Base-by-base conservation (phyloP, 2,888 invertebrate genomes). In the Mayetiola destructor region DNA sequence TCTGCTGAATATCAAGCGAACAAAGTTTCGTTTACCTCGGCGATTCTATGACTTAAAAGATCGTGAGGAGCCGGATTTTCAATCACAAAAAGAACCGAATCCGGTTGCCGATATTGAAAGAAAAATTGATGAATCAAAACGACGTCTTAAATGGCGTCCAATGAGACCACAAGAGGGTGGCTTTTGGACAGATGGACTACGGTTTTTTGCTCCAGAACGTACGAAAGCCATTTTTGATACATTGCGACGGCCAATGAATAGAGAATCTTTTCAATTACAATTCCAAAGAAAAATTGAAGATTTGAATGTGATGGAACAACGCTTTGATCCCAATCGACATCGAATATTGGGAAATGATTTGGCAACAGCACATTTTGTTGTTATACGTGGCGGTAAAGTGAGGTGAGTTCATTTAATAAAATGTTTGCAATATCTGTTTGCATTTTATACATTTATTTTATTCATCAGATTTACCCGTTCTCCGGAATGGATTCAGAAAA, bases 361-460 rank as follows among this genome's bases (percentile, higher is more conserved):
- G 61, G 91, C 89, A 1, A 82, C 88, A 0, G 84, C 94, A 9
- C 88, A 92, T 73, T 94, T 93, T 69, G 73, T 94, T 54, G 75
- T 88, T 1, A 76, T 76, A 67, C 77, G 88, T 29, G 80, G 81
- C n/a, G 91, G 88, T 2, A 75, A 79, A 58, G 79, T 92, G 1
- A 87, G 82, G 76, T 74, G 30, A 29, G 20, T 32, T 40, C 4
- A 18, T 40, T 3, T 12, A 16, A 40, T 4, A 18, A 20, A 20
- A 40, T 37, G n/a, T 32, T 32, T 12, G 32, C 30, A 6, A 35
- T 54, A n/a, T 32, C 16, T 37, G 14, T 32, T 36, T 5, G 32
- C 21, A 16, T 39, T 56, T 20, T 16, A 9, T 27, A 23, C 20
- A 42, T 55, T 18, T 56, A 35, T 42, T 21, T 21, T 48, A 64